phyloP scores from a whole-genome alignment of 2,797 vertebrate species.

The Pangasius djambal region DNA sequence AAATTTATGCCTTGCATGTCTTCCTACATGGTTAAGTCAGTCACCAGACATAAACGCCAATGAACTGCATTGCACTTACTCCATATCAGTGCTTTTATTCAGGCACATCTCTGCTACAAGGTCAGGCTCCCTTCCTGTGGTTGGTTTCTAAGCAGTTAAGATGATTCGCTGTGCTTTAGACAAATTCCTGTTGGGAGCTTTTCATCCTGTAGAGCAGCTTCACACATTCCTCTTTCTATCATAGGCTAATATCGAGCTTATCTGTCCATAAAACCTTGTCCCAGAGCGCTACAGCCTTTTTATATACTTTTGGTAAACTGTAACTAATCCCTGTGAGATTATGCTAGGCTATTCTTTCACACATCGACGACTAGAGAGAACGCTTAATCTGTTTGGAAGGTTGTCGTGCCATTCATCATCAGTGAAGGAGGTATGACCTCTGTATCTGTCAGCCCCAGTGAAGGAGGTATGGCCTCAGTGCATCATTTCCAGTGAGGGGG shows the following conservation, averaged over 20 bases:
- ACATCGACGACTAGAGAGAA: not conserved
- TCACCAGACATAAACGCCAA: not conserved
- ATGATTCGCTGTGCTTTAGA: conserved; percentile 12
- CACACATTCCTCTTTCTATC: conserved; percentile 8
- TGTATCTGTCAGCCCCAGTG: not conserved
- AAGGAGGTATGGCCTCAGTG: not conserved
- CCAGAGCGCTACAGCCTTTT: not conserved
- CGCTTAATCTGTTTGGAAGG: not conserved
- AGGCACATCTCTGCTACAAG: not conserved
- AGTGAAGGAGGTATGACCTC: not conserved
- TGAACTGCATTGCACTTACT: not conserved
- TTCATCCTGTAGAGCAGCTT: conserved; percentile 30
- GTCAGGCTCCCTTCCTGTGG: not conserved
- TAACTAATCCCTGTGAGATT: conserved; percentile 11
- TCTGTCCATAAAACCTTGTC: not conserved
- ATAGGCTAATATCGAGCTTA: conserved; percentile 5
- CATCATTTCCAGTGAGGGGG: not conserved
- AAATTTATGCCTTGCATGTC: not conserved
- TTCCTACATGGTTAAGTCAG: not conserved
- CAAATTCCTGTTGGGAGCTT: conserved; percentile 21
- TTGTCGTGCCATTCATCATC: not conserved
- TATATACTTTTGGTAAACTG: conserved; percentile 22
- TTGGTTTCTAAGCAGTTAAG: conserved; percentile 7
- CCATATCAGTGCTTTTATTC: not conserved
- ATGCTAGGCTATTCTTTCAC: not conserved